Evolutionary conservation across 2,888 invertebrate genomes (phyloP).

Genomic region (Scaptomyza flava): DNA sequence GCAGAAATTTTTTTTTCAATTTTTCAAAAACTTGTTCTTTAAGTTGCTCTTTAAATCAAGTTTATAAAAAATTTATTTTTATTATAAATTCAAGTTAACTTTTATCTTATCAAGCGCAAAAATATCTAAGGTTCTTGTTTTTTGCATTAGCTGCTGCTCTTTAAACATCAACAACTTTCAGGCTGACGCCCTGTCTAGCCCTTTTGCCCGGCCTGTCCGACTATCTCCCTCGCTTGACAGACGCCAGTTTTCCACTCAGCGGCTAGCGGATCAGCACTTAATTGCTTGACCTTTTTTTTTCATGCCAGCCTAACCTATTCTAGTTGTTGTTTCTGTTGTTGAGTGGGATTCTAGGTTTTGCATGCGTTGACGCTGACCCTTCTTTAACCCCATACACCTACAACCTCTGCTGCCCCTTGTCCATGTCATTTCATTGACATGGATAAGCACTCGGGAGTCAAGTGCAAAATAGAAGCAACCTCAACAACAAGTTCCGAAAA

Average conservation of each 20-base stretch:
- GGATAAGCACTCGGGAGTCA: constrained; percentile 75
- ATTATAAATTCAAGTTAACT: too few relatives aligned
- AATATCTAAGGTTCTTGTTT: constrained; percentile 2
- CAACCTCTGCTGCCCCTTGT: constrained; percentile 12
- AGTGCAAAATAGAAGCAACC: constrained; percentile 56
- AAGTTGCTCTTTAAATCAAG: too few relatives aligned
- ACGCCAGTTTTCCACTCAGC: constrained; percentile 44
- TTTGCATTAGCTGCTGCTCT: constrained; percentile 3
- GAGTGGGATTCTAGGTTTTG: constrained; percentile 58
- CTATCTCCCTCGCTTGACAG: constrained; percentile 49
- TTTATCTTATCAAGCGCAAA: constrained; percentile 52
- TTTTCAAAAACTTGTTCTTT: too few relatives aligned
- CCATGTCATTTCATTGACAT: constrained; percentile 67
- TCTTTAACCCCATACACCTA: neutral
- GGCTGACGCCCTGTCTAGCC: constrained; percentile 2
- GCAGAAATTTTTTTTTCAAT: too few relatives aligned
- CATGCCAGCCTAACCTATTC: neutral
- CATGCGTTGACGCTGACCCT: constrained; percentile 52
- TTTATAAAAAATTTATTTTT: too few relatives aligned
- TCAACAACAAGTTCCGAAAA: constrained; percentile 32
- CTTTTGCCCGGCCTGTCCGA: constrained; percentile 13
- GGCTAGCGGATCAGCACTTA: constrained; percentile 67
- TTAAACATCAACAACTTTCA: constrained; percentile 57
- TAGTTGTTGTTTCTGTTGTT: constrained; percentile 24
- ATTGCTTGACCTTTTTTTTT: constrained; percentile 73